Evolutionary conservation across 2,888 invertebrate genomes (phyloP), one percentile per base, ranked within the genome.

Genomic region (Gnatocerus cornutus): DNA sequence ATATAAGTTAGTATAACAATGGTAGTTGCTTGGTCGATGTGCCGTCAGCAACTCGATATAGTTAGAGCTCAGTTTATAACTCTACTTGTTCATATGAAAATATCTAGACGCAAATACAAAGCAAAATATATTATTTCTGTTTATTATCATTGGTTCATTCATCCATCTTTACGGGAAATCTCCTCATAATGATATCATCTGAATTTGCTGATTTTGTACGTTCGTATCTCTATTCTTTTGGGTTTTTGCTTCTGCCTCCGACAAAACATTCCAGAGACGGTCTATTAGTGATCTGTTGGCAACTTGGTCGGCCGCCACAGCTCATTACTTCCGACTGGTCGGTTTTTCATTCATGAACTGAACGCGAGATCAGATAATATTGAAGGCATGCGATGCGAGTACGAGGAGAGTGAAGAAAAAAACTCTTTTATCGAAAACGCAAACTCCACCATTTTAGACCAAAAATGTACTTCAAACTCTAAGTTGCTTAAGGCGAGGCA

Each of bases 401-500:
- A 52, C 30, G 30, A 45, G 61, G 48, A 41, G 41, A 41, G 41
- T 12, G 41, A 41, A 12, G 41, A 37, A 61, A 61, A 37, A 59
- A 59, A 9, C 13, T 37, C 48, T 37, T 59, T 61, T 21, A 61
- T 52, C 8, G 21, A 27, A 45, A 45, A 58, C 53, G 48, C 45
- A 55, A 55, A 58, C 30, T 37, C 50, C n/a, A 29, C 41, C 43
- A 33, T 53, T 33, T 53, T 70, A 73, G 74, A 76, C 75, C 74
- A 71, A 73, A n/a, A 75, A 52, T 52, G 52, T 30, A 52, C 52
- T 52, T 55, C 73, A 71, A 74, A 77, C 74, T 76, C 56, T 65
- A 69, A 62, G 71, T 69, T 76, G 74, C 74, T 74, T 85, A 86
- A 85, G 87, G 87, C 88, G 89, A 89, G 89, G 89, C 89, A 89